A percentile compares a stretch with the other conserved stretches of the same genome.
phyloP scores from a whole-genome alignment of 2,888 invertebrate genomes.

The Imbricaverruca yamaguchii region DNA sequence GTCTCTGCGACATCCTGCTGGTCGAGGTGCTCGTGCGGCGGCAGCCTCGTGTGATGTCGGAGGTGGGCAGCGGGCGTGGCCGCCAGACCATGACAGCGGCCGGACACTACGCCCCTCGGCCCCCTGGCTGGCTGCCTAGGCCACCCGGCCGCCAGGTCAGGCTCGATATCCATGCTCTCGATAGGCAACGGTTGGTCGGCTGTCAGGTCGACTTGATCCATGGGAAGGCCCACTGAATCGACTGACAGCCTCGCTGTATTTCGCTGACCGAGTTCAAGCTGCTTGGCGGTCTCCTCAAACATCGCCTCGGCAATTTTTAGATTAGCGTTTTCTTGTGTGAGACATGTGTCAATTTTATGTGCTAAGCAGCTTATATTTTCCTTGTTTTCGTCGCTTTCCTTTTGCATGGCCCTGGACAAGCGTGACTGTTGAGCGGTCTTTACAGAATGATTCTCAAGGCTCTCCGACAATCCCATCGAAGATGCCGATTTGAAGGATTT shows the following conservation, averaged over 20 bases:
- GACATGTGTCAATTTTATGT: neutral
- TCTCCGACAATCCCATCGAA: neutral
- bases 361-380: neutral
- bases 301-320: neutral
- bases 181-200: neutral
- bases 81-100: too few relatives aligned
- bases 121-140: neutral
- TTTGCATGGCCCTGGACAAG: neutral
- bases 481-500: neutral
- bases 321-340: neutral
- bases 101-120: neutral
- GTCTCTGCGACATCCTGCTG: neutral
- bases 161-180: neutral
- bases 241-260: too few relatives aligned
- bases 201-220: neutral
- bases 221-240: neutral
- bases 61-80: too few relatives aligned
- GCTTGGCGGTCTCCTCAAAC: neutral
- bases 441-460: neutral
- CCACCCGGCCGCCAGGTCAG: neutral
- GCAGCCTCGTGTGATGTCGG: too few relatives aligned
- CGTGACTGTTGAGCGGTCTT: neutral
- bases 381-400: neutral
- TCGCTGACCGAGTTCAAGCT: neutral
- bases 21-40: too few relatives aligned